A percentile compares a stretch with the other conserved stretches of the same genome.
Evolutionary conservation across 2,113 vertebrate genomes (phyloP).

Genomic region (Siphamia tubifer): DNA sequence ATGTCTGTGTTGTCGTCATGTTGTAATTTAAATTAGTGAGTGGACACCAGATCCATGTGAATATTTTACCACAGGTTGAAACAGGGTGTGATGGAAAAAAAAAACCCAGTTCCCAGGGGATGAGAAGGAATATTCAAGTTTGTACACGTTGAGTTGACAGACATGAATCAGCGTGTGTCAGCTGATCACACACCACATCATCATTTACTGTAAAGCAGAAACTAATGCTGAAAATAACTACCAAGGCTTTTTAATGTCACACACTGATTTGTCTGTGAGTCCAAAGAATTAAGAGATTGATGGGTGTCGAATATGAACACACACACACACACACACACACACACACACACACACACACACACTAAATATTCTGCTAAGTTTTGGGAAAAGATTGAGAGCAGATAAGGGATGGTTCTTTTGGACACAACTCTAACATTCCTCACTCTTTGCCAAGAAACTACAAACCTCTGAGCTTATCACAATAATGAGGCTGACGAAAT

Average conservation of each 20-base stretch:
- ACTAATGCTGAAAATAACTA: too few species aligned
- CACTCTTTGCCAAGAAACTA: constrained; percentile 36
- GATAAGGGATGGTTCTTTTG: constrained; percentile 18
- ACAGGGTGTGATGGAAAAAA: not conserved
- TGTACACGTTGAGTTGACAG: constrained; percentile 1
- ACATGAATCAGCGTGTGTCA: constrained; percentile 5
- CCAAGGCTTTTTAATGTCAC: too few species aligned
- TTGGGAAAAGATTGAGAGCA: not conserved
- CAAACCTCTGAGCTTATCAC: constrained; percentile 34
- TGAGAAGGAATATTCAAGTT: not conserved
- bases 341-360: too few species aligned
- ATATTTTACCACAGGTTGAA: not conserved
- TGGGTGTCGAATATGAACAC: not conserved
- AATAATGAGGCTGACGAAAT: constrained; percentile 34
- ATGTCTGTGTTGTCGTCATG: too few species aligned
- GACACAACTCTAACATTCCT: constrained; percentile 39
- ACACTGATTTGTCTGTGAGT: too few species aligned
- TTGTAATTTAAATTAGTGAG: too few species aligned
- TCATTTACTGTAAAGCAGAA: not conserved
- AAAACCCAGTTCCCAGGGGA: not conserved
- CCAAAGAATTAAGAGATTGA: not conserved
- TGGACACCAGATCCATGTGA: not conserved
- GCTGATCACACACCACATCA: not conserved
- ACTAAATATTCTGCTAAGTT: not conserved
- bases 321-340: too few species aligned